Evolutionary conservation across 92 coral and sea anemone genomes (phyloP), one percentile per base, ranked within the genome.

Genomic region (Anthopleura xanthogrammica): DNA sequence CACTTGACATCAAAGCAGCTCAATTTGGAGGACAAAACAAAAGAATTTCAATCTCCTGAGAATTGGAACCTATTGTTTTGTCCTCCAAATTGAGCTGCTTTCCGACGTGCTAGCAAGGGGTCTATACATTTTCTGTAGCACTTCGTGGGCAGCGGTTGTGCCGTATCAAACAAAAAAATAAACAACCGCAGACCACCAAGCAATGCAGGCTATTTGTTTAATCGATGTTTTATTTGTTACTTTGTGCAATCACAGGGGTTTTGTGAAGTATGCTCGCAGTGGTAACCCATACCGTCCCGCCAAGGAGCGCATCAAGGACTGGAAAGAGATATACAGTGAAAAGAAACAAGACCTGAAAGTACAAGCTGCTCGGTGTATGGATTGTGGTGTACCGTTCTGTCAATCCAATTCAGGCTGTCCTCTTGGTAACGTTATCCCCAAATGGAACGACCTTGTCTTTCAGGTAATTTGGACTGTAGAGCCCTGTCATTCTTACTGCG

Each of bases 341-440:
- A 94, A 91, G 77, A 85, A 89, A 40, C 58, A 80, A 22, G 98
- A 94, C 79, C 89, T 95, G 77, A 95, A 95, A 79, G 95, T 92
- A n/a, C 98, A 95, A 86, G 92, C 98, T 36, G 98, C 98, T 2
- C 86, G 98, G 41, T 95, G 98, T 76, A 95, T 95, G 98, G 98
- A 95, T 83, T 95, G 98, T 74, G 98, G 98, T 7, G 98, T 95
- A 57, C 98, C 98, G 1, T 95, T 95, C 77, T 95, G 98, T 74
- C 98, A 95, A 81, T 92, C 98, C 57, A 88, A 95, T 89, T 87
- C 98, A 7, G 98, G 98, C 11, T 95, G 98, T 80, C 98, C 98
- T 16, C 85, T 95, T 52, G 98, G 98, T 24, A 95, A 95, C 77
- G 90, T 95, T 55, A 95, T 95, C 77, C 98, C 98, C 70, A 93